Evolutionary conservation across 2,797 vertebrate genomes (phyloP).

Genomic region (Pithecia hirsuta): DNA sequence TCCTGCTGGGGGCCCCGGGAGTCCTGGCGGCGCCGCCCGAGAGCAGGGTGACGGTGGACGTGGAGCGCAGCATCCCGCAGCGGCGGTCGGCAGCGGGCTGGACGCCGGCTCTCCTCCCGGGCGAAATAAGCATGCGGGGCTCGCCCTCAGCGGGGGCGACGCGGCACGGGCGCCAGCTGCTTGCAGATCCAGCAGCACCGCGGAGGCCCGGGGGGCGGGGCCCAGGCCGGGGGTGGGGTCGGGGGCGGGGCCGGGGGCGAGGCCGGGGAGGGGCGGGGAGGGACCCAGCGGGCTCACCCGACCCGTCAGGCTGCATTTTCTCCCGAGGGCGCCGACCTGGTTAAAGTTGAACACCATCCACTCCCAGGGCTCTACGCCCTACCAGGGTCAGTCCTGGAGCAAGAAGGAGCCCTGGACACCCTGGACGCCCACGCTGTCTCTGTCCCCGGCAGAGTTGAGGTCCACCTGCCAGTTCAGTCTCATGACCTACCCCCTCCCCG

Average conservation of each 20-base stretch:
- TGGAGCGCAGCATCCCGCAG: slow-evolving; percentile 82
- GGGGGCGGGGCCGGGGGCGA: neutral
- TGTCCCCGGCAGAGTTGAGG: neutral
- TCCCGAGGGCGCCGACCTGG: rapidly evolving
- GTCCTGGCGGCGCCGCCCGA: slow-evolving; percentile 64
- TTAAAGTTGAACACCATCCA: neutral
- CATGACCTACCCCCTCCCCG: neutral
- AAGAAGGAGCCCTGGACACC: neutral
- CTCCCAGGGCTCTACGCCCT: neutral
- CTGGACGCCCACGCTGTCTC: neutral
- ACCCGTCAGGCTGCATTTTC: slow-evolving; percentile 78
- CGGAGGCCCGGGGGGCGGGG: neutral
- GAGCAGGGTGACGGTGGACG: slow-evolving; percentile 83
- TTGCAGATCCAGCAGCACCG: rapidly evolving
- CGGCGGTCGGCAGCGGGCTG: neutral
- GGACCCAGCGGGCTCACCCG: neutral
- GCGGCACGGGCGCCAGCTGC: neutral
- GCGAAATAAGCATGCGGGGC: slow-evolving; percentile 23
- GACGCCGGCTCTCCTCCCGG: neutral
- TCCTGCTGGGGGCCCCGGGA: slow-evolving; percentile 64
- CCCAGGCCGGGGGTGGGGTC: neutral
- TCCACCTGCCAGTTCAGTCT: neutral
- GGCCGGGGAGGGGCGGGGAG: rapidly evolving
- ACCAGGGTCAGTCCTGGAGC: neutral
- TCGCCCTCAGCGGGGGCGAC: slow-evolving; percentile 61